Evolutionary conservation across 2,113 vertebrate genomes (phyloP).

Genomic region (Bubo bubo): DNA sequence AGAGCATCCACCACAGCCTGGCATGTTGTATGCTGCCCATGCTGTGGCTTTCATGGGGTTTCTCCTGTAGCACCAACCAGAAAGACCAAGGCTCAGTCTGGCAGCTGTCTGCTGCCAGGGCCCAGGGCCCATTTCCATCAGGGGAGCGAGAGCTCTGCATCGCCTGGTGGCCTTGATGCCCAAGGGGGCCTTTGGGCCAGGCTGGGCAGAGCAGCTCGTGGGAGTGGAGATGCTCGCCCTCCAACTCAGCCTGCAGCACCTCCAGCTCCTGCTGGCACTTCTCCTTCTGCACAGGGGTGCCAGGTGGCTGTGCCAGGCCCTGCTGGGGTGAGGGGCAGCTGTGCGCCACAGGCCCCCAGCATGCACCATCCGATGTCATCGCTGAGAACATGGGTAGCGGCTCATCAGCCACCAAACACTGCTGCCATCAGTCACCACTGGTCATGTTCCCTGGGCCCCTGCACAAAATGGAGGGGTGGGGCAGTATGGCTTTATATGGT

Average conservation of each 20-base stretch:
- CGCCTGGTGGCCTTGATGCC: too few relatives aligned
- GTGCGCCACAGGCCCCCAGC: fast-evolving
- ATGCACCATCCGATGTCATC: fast-evolving
- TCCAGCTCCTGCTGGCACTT: fast-evolving
- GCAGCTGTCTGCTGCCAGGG: neutral
- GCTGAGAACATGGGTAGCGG: too few relatives aligned
- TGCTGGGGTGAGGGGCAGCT: neutral
- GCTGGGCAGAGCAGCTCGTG: fast-evolving
- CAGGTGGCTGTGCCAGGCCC: fast-evolving
- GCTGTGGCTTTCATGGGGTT: neutral
- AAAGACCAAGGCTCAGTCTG: neutral
- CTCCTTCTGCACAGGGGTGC: neutral
- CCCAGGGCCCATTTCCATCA: neutral
- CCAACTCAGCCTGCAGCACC: neutral
- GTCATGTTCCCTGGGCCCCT: fast-evolving
- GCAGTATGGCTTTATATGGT: too few relatives aligned
- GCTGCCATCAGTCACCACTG: neutral
- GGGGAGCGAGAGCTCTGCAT: neutral
- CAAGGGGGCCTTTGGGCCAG: neutral
- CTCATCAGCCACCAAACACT: fast-evolving
- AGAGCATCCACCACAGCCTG: neutral
- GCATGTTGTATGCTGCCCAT: neutral
- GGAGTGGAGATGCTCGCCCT: neutral
- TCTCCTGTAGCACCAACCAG: neutral
- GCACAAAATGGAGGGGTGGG: too few relatives aligned